These are phyloP conservation scores for Hylomyscus alleni DNA, from an alignment of 2,797 vertebrate species.

Conservation along the genomic window DNA sequence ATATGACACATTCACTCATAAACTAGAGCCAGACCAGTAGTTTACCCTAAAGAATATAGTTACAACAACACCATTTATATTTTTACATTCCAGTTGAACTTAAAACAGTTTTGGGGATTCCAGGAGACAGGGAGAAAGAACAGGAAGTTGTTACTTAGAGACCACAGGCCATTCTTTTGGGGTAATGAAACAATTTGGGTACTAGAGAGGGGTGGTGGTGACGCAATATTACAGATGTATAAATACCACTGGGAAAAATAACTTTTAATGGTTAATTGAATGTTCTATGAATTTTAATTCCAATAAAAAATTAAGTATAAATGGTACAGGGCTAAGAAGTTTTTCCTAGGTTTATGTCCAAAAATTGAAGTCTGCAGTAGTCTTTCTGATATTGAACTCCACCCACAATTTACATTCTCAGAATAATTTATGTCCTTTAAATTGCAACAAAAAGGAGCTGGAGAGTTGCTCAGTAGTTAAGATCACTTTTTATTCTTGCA, in stretches of 20 bases:
- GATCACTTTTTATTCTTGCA: background rate
- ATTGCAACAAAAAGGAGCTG: background rate
- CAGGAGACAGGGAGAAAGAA: background rate
- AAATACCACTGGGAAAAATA: background rate
- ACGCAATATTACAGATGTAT: background rate
- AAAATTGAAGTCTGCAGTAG: conserved; percentile 12
- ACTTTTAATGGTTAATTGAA: background rate
- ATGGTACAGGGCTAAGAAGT: background rate
- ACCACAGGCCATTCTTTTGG: background rate
- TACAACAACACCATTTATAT: background rate
- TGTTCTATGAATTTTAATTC: background rate
- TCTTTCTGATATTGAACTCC: conserved; percentile 4
- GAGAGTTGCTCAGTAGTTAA: background rate
- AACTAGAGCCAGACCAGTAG: background rate
- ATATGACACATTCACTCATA: background rate
- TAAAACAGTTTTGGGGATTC: background rate
- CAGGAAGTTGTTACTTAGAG: background rate
- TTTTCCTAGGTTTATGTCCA: conserved; percentile 24
- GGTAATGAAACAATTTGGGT: background rate
- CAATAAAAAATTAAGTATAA: background rate
- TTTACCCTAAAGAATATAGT: background rate
- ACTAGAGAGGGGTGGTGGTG: background rate
- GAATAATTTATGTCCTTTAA: conserved; percentile 44
- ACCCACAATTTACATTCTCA: background rate
- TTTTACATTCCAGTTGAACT: conserved; percentile 12